Conservation (phyloP, 2,797 vertebrate genomes). For the Nannoperca australis region DNA sequence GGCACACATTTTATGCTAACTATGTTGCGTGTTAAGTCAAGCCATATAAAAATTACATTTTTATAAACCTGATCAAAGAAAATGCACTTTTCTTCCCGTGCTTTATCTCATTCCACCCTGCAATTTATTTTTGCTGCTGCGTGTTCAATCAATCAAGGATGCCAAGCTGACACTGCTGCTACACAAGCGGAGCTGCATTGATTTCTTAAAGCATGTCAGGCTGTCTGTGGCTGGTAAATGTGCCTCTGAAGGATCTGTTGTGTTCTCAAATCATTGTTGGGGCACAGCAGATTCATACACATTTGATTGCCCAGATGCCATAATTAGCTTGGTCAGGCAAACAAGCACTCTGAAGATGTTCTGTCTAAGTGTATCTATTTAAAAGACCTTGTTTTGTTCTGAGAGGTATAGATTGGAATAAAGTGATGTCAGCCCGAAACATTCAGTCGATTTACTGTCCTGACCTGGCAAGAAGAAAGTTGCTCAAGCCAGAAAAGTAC, state of each 20-base stretch:
- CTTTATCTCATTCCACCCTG: constrained; percentile 30
- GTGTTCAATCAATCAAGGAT: constrained; percentile 53
- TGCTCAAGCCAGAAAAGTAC: constrained; percentile 54
- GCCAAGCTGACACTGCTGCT: constrained; percentile 31
- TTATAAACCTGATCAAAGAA: constrained; percentile 26
- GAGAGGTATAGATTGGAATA: constrained; percentile 46
- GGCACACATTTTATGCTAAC: not conserved
- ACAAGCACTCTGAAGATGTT: constrained; percentile 41
- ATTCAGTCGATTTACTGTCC: constrained; percentile 60
- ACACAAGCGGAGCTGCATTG: constrained; percentile 41
- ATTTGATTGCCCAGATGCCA: constrained; percentile 65
- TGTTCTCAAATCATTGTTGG: constrained; percentile 48
- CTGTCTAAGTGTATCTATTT: constrained; percentile 49
- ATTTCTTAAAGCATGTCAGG: constrained; percentile 52
- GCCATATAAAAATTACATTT: not conserved
- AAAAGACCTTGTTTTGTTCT: constrained; percentile 38
- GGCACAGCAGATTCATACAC: constrained; percentile 57
- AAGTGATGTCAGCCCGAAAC: constrained; percentile 59
- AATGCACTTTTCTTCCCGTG: constrained; percentile 15
- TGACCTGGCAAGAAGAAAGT: constrained; percentile 39
- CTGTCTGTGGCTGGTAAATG: constrained; percentile 44
- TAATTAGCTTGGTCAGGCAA: constrained; percentile 68
- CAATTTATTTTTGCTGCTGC: constrained; percentile 29
- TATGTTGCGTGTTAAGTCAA: not conserved
- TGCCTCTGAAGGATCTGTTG: constrained; percentile 40